Evolutionary conservation across 2,797 vertebrate genomes (phyloP), one percentile per base, ranked within the genome.

Genomic region (Cyclopterus lumpus): DNA sequence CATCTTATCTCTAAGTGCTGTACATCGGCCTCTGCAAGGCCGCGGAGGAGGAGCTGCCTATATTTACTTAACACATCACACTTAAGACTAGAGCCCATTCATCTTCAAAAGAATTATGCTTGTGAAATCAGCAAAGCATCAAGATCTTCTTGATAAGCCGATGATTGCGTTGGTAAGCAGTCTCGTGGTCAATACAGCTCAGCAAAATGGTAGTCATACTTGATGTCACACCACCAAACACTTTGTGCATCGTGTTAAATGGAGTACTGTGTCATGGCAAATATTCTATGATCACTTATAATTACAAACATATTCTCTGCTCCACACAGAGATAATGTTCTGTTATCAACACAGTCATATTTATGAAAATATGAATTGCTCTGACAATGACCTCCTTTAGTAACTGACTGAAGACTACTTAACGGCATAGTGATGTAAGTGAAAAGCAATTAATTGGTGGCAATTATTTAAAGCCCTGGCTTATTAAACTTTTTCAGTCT

Each of bases 401-500:
- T 71, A 85, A 74, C 44, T 85, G 71, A 62, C 55, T 82, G 66
- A 82, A 78, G 73, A 71, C 76, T 73, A 77, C 49, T 83, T 79
- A 70, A 85, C 58, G 71, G 58, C 77, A 80, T n/a, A 73, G 81
- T 70, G 46, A 85, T 77, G 75, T 80, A 77, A 80, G 67, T 74
- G 69, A 87, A 88, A 87, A 86, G 78, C 79, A 90, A 87, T 92
- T 89, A 89, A 89, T 81, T 88, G 67, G 63, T 55, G 67, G 78
- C 84, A 88, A 88, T 90, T 85, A 86, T 86, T 86, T 67, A 88
- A 89, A 87, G 81, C 64, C 18, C 36, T 49, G 75, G 68, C 75
- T 89, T 85, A 85, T 87, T 91, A 89, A 90, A 88, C 46, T 32
- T 82, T 82, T 82, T 73, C 76, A 74, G 54, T 79, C 66, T 77